phyloP scores from a whole-genome alignment of 2,113 vertebrate species.

The Oxyura jamaicensis region DNA sequence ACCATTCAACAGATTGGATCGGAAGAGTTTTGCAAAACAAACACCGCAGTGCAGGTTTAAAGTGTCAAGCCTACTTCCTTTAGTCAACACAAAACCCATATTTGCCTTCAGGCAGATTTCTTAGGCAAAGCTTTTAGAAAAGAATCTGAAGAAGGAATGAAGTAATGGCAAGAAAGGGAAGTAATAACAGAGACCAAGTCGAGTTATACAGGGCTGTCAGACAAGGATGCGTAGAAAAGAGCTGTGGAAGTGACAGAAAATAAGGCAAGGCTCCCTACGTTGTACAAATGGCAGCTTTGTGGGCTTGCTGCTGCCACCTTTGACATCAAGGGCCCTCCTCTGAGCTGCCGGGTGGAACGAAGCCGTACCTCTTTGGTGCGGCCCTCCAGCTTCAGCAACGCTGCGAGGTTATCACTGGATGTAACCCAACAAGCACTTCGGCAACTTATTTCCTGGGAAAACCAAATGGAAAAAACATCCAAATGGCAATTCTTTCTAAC shows the following conservation, averaged over 20 bases:
- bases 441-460: not conserved
- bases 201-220: not conserved
- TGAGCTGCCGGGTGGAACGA: too few species aligned
- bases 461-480: not conserved
- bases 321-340: too few species aligned
- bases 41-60: rapidly evolving
- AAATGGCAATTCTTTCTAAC: not conserved
- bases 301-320: not conserved
- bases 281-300: not conserved
- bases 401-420: not conserved
- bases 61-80: not conserved
- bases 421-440: not conserved
- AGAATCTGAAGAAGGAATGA: not conserved
- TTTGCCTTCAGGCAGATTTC: not conserved
- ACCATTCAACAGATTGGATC: not conserved
- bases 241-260: not conserved
- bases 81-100: not conserved
- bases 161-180: not conserved
- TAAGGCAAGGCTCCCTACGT: not conserved
- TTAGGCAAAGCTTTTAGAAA: not conserved
- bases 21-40: not conserved
- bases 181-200: not conserved
- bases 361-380: rapidly evolving
- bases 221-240: not conserved
- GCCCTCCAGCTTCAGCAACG: not conserved